Base-by-base conservation (phyloP, 2,113 vertebrate genomes). In the Heterocephalus glaber region DNA sequence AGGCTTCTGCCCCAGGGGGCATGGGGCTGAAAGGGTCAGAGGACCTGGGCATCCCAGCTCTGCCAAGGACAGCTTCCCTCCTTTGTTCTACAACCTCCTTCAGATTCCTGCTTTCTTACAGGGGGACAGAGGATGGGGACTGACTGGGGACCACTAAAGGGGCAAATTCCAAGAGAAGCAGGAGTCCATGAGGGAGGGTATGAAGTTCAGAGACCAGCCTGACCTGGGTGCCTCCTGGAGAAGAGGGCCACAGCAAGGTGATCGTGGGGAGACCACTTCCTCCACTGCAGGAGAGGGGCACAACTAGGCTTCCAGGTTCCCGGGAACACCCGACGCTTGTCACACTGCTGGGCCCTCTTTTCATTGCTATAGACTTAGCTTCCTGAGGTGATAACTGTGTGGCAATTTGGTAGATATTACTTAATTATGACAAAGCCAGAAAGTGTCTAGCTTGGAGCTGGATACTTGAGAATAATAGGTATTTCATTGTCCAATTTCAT, bases 401-500 rank as follows among this genome's bases (percentile, higher is more conserved):
- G 4, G 41, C 22, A 58, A 41, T 85, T 38, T 83, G 44, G 17
- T 61, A 86, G 58, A 30, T 44, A 66, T 3, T 38, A 8, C 10
- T 33, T 92, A 35, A 22, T 66, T 89, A 76, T 74, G 14, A 33
- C 61, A 77, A 93, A 79, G 26, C 26, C 47, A 13, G 10, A 13
- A 68, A 90, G 26, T 38, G 17, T 90, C 8, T 65, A 52, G 20
- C 28, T 82, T 41, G 33, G 44, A 90, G 30, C 24, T 26, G 16
- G 41, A 74, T 9, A 6, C 47, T 72, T 66, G 89, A 66, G 54
- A 76, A 41, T 80, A 65, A 41, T 44, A 58, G 7, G 7, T 35
- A 54, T 65, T 68, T 87, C 52, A 77, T 72, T 89, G 5, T 80
- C 74, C 38, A 63, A 66, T 52, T 88, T 87, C 63, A 63, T 68